These are phyloP conservation scores for Himalopsyche japonica DNA, from an alignment of 2,888 invertebrate genomes.

Conservation along the genomic window DNA sequence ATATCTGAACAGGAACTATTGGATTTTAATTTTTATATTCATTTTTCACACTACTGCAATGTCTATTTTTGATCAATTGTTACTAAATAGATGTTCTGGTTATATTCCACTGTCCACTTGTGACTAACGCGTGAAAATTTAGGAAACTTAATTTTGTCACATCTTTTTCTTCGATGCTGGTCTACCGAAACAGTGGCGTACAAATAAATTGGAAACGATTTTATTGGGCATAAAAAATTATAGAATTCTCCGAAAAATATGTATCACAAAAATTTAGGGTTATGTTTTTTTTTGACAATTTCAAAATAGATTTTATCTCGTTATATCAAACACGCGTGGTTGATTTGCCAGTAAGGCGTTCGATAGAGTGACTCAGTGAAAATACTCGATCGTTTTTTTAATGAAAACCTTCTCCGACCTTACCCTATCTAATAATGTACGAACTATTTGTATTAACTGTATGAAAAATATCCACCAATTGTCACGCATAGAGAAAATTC, in stretches of 20 bases:
- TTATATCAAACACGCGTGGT: not conserved
- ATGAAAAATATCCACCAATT: not conserved
- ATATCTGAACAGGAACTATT: too few relatives aligned
- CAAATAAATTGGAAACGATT: not conserved
- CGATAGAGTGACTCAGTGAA: not conserved
- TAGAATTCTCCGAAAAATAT: not conserved
- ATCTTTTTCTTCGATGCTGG: not conserved
- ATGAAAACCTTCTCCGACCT: not conserved
- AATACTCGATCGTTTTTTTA: not conserved
- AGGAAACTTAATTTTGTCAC: not conserved
- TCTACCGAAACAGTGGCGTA: not conserved
- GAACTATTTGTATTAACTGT: not conserved
- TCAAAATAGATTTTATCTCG: not conserved
- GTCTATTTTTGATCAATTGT: too few relatives aligned
- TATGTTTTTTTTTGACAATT: not conserved
- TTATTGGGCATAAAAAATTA: not conserved
- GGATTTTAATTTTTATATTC: too few relatives aligned
- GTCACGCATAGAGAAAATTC: not conserved
- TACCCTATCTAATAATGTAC: not conserved
- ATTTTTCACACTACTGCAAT: too few relatives aligned
- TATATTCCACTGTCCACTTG: too few relatives aligned
- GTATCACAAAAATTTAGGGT: not conserved
- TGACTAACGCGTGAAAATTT: too few relatives aligned
- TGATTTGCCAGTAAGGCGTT: not conserved
- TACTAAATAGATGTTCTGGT: too few relatives aligned